phyloP scores from a whole-genome alignment of 2,797 vertebrate genomes.

The Myripristis murdjan region DNA sequence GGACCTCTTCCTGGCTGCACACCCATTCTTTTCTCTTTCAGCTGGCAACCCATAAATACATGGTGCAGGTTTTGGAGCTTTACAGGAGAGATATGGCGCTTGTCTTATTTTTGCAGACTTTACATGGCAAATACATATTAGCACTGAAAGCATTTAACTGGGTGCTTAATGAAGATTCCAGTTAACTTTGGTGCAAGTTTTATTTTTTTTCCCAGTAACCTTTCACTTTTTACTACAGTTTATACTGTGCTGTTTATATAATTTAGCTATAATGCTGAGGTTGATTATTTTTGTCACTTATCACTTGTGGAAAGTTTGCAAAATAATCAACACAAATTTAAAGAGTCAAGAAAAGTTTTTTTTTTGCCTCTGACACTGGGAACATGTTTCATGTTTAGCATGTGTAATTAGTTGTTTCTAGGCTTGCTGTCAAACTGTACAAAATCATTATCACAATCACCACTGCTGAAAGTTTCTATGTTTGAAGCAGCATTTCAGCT shows the following conservation, averaged over 20 bases:
- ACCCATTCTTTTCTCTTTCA: conserved; percentile 71
- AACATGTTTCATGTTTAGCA: conserved; percentile 9
- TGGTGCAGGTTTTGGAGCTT: conserved; percentile 50
- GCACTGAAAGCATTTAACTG: neutral
- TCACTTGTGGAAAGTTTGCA: neutral
- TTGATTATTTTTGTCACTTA: neutral
- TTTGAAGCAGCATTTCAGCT: neutral
- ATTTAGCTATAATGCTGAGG: neutral
- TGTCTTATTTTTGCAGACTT: conserved; percentile 30
- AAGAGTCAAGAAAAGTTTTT: neutral
- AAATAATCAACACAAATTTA: neutral
- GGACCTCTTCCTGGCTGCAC: conserved; percentile 93
- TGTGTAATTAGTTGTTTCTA: neutral
- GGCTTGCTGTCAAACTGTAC: conserved; percentile 3
- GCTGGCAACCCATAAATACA: conserved; percentile 63
- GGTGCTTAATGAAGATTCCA: neutral
- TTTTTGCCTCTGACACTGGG: neutral
- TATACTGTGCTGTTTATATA: neutral
- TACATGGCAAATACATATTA: neutral
- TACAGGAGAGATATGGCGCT: conserved; percentile 36
- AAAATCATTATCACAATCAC: conserved; percentile 27
- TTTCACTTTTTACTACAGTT: neutral
- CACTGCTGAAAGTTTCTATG: conserved; percentile 8
- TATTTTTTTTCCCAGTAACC: neutral
- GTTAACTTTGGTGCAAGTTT: conserved; percentile 30